phyloP scores from a whole-genome alignment of 2,888 invertebrate genomes.

The Drosophila fulvimacula region DNA sequence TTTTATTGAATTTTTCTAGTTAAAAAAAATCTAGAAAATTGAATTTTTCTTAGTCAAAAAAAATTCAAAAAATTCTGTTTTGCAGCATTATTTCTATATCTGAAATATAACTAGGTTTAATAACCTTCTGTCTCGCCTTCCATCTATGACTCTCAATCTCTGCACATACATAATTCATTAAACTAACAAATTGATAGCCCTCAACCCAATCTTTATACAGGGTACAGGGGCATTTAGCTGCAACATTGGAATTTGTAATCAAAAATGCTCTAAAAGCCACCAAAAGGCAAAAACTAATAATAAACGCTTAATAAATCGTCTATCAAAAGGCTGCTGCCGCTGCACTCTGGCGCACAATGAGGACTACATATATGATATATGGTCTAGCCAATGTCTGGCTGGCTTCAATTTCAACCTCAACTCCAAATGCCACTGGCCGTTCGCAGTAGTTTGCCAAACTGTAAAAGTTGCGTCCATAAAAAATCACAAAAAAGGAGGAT shows the following conservation, averaged over 20 bases:
- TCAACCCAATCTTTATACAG: not conserved
- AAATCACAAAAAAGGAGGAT: not conserved
- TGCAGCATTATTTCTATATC: no score
- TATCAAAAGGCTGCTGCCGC: slow-evolving; percentile 62
- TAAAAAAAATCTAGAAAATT: no score
- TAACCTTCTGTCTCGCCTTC: no score
- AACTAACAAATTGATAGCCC: slow-evolving; percentile 1
- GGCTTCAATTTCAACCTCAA: slow-evolving; percentile 35
- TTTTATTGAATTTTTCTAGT: no score
- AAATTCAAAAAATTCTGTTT: no score
- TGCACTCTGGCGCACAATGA: slow-evolving; percentile 48
- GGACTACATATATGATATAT: slow-evolving; percentile 60
- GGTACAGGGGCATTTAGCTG: slow-evolving; percentile 30
- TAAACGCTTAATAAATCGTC: slow-evolving; percentile 78
- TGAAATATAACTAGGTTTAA: no score
- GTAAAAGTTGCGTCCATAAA: slow-evolving; percentile 37
- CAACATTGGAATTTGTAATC: slow-evolving; percentile 71
- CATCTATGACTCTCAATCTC: not conserved
- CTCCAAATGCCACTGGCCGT: slow-evolving; percentile 29
- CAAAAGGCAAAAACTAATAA: slow-evolving; percentile 72
- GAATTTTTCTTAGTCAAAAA: no score
- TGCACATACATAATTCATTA: not conserved
- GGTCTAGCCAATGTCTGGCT: slow-evolving; percentile 66
- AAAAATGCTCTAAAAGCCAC: slow-evolving; percentile 70
- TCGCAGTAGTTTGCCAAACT: slow-evolving; percentile 30